Conservation (phyloP, 2,113 vertebrate species). For the Protomyctophum bolini region DNA sequence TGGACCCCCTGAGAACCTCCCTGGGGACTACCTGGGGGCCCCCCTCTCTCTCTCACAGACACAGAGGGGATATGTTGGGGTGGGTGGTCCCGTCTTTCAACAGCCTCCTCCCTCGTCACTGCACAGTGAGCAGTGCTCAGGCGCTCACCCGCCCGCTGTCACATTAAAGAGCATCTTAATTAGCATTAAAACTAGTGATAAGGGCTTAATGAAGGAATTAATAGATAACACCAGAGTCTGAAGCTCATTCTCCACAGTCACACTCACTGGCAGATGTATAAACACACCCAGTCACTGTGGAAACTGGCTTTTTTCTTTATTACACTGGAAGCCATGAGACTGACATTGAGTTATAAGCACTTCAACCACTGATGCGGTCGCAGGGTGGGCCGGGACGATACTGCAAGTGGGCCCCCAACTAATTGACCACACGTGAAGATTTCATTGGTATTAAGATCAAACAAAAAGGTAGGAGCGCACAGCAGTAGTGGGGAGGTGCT, state of each 20-base stretch:
- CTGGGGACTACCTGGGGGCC: no score
- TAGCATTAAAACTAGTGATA: constrained; percentile 81
- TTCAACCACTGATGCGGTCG: no score
- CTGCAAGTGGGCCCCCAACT: no score
- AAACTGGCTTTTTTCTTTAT: no score
- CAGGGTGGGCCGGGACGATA: no score
- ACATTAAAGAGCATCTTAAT: constrained; percentile 79
- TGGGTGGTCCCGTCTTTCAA: constrained; percentile 57
- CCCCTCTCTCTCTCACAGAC: constrained; percentile 43
- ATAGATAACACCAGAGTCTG: constrained; percentile 74
- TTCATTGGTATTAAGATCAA: no score
- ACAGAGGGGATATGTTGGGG: constrained; percentile 6
- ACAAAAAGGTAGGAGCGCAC: no score
- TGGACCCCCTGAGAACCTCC: no score
- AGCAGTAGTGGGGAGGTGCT: no score
- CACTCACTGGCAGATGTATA: constrained; percentile 56
- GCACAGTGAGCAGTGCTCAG: constrained; percentile 60
- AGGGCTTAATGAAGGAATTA: constrained; percentile 80
- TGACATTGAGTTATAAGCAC: no score
- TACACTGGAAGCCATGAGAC: no score
- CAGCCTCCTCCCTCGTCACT: constrained; percentile 50
- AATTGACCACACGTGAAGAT: no score
- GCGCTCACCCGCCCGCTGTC: constrained; percentile 63
- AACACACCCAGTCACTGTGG: neutral
- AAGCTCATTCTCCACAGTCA: constrained; percentile 63